Conservation (phyloP, 2,113 vertebrate genomes). For the Typhlomys cinereus region DNA sequence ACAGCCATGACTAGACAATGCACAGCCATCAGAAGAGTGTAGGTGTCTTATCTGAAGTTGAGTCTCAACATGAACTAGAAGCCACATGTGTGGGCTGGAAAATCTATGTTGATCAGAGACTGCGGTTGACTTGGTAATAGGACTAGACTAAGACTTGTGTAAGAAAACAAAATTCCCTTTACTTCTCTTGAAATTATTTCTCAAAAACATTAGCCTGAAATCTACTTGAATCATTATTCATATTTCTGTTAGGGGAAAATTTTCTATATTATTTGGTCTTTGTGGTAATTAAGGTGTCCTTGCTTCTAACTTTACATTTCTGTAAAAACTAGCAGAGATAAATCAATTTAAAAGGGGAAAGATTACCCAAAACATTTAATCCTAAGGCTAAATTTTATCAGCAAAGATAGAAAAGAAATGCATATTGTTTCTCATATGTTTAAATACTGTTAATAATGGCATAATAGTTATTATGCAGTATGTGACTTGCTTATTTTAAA, state of each 20-base stretch:
- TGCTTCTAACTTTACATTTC: not conserved
- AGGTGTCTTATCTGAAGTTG: not conserved
- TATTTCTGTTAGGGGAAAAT: not conserved
- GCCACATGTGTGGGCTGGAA: not conserved
- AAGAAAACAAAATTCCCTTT: not conserved
- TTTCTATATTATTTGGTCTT: not conserved
- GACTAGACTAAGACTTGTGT: not conserved
- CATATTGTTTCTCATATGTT: conserved; percentile 27
- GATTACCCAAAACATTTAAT: conserved; percentile 5
- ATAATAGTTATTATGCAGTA: conserved; percentile 56
- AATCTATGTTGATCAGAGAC: not conserved
- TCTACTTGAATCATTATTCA: not conserved
- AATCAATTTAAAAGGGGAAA: not conserved
- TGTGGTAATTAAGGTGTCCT: not conserved
- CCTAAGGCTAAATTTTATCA: conserved; percentile 44
- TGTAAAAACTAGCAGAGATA: not conserved
- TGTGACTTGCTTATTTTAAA: conserved; percentile 30
- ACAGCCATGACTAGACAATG: not conserved
- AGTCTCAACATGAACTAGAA: not conserved
- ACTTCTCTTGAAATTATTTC: conserved; percentile 23
- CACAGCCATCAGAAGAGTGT: not conserved
- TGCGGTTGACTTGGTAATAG: not conserved
- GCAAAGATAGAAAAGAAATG: not conserved
- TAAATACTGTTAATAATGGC: conserved; percentile 32
- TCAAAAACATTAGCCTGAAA: not conserved